Conservation (phyloP, 2,113 vertebrate genomes). For the Alligator mississippiensis region DNA sequence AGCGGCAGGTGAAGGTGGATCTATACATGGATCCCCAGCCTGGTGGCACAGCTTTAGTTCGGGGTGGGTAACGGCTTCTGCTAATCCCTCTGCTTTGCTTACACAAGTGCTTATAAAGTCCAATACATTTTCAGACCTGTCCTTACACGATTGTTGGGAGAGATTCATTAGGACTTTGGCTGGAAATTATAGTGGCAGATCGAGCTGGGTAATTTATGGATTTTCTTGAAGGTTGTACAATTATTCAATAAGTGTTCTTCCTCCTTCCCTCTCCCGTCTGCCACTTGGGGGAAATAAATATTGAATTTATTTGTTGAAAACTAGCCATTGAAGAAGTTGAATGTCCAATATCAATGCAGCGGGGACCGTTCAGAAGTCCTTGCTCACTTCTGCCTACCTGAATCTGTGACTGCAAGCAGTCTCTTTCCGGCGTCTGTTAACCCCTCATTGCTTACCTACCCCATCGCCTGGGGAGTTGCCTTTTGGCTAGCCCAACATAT, state of each 20-base stretch:
- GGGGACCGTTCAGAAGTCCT: not conserved
- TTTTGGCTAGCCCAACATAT: not conserved
- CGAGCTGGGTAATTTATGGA: slow-evolving; percentile 70
- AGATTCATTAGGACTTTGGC: slow-evolving; percentile 76
- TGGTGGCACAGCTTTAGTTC: not conserved
- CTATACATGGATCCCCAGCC: accelerated
- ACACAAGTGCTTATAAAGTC: slow-evolving; percentile 70
- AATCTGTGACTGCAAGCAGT: accelerated
- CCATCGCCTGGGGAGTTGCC: not conserved
- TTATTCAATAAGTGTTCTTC: slow-evolving; percentile 76
- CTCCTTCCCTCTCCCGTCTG: slow-evolving; percentile 53
- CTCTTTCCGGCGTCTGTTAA: not conserved
- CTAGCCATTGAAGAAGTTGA: slow-evolving; percentile 43
- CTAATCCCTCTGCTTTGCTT: slow-evolving; percentile 73
- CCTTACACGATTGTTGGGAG: slow-evolving; percentile 74
- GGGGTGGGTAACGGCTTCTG: slow-evolving; percentile 28
- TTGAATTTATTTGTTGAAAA: slow-evolving; percentile 68
- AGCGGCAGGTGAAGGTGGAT: not conserved
- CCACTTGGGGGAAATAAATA: slow-evolving; percentile 75
- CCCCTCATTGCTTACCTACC: accelerated
- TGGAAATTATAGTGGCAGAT: slow-evolving; percentile 76
- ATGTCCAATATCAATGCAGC: not conserved
- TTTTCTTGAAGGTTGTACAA: slow-evolving; percentile 72
- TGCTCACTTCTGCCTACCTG: not conserved
- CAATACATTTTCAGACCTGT: slow-evolving; percentile 73